These are phyloP conservation scores for Phacellophora camtschatica DNA, from an alignment of 30 jellyfish, hydroid and myxozoan genomes.

Conservation along the genomic window DNA sequence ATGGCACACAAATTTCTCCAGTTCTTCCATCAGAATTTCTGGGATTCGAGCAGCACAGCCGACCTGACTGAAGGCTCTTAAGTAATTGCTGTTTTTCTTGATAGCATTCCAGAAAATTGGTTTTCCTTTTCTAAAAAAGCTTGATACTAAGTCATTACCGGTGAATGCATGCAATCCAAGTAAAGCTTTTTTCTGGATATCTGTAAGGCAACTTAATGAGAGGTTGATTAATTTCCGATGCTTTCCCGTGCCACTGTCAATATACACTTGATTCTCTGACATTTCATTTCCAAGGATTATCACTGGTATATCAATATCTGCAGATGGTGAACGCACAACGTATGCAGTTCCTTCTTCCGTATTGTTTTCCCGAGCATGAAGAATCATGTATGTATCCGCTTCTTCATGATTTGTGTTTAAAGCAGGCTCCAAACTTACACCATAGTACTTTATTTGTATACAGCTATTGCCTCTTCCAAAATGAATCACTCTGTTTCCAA, in stretches of 20 bases:
- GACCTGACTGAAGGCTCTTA: constrained; percentile 43
- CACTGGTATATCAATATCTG: background rate
- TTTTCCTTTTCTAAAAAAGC: constrained; percentile 49
- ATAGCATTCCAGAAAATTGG: constrained; percentile 42
- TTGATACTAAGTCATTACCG: constrained; percentile 22
- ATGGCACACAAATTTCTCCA: constrained; percentile 48
- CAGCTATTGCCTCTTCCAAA: background rate
- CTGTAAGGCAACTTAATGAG: background rate
- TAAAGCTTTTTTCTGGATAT: constrained; percentile 19
- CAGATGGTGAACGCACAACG: constrained; percentile 19
- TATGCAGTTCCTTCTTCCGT: constrained; percentile 37
- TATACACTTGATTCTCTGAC: constrained; percentile 11
- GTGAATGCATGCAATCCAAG: constrained; percentile 25
- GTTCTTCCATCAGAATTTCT: constrained; percentile 22
- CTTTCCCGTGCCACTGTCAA: constrained; percentile 55
- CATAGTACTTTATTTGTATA: background rate
- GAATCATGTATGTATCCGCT: constrained; percentile 57
- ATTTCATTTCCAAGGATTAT: constrained; percentile 22
- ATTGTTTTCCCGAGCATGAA: constrained; percentile 32
- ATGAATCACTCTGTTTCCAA: background rate
- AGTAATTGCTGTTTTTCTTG: constrained; percentile 21
- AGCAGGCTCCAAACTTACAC: background rate
- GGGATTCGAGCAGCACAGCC: constrained; percentile 35
- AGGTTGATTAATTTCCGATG: constrained; percentile 32
- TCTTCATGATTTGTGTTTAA: constrained; percentile 30